Conservation (phyloP, 1,140 invertebrate species). For the Caenorhabditis remanei region DNA sequence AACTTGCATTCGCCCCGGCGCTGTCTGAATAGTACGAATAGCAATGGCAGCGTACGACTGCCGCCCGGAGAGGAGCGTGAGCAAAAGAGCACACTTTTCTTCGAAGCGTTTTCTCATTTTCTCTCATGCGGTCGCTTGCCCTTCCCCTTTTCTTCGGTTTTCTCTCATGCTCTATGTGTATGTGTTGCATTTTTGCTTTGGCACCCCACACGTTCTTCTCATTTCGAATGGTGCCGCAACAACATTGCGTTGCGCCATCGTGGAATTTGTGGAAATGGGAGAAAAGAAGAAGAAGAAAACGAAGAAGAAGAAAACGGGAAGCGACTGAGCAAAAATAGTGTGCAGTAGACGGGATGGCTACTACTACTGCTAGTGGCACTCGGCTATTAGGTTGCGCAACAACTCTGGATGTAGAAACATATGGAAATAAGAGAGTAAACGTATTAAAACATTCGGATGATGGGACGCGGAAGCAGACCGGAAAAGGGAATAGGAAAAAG, state of each 20-base stretch:
- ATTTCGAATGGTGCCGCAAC: slow-evolving; percentile 50
- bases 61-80: slow-evolving; percentile 39
- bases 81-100: slow-evolving; percentile 47
- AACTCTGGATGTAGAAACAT: slow-evolving; percentile 41
- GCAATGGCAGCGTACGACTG: slow-evolving; percentile 49
- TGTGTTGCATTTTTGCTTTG: slow-evolving; percentile 54
- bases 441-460: slow-evolving; percentile 32
- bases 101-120: slow-evolving; percentile 5
- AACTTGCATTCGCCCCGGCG: slow-evolving; percentile 49
- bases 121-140: neutral
- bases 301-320: slow-evolving; percentile 32
- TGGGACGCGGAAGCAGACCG: neutral
- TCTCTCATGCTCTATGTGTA: slow-evolving; percentile 33
- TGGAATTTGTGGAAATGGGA: slow-evolving; percentile 5
- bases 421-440: slow-evolving; percentile 52
- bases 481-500: slow-evolving; percentile 9
- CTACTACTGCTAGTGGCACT: slow-evolving; percentile 1
- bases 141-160: neutral
- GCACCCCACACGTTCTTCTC: slow-evolving; percentile 51
- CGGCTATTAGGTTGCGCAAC: slow-evolving; percentile 51
- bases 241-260: slow-evolving; percentile 29
- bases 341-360: neutral
- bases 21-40: slow-evolving; percentile 53
- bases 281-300: neutral
- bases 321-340: slow-evolving; percentile 21